Base-by-base conservation (phyloP, 2,113 vertebrate species). In the Daphoenositta chrysoptera region DNA sequence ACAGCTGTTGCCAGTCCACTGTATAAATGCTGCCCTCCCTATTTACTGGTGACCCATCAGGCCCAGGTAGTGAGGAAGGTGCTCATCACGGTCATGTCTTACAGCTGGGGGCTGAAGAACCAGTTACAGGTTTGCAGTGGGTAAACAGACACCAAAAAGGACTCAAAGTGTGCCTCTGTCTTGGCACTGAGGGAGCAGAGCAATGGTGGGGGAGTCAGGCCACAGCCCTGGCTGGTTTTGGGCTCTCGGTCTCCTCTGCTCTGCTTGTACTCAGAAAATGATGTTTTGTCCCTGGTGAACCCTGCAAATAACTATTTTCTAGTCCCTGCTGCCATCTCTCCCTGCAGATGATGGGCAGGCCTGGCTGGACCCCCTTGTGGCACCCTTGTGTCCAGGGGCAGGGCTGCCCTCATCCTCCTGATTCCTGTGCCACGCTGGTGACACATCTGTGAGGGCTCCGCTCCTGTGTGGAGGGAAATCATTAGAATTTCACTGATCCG, bases 111-210 rank as follows among this genome's bases (percentile, higher is more conserved):
- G 84, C n/a, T 70, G 47, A 13, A 6, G 28, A 30, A 20, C 6
- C 10, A 9, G 1, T 5, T 4, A 16, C 7, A 14, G 39, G 13
- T 9, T 20, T 45, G 1, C 7, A 20, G 1, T 1, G 12, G 47
- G 13, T 15, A 47, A n/a, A 53, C 0, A 20, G 39, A 15, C 39
- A 68, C 44, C 42, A 50, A 42, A n/a, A 51, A 21, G 9, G 3
- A 0, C 22, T 45, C 33, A 3, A 9, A 23, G n/a, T 15, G 23
- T 61, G 45, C 3, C 2, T 77, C 45, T 87, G 63, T 19, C 27
- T 13, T 33, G 53, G 45, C 33, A 19, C 22, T 19, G 45, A 45
- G 39, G 27, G 42, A n/a, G 15, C 35, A 66, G n/a, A 42, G 45
- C 13, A 20, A 33, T 22, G n/a, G 24, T 22, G 24, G 9, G 23